Percentiles rank a stretch among this genome's conserved stretches.
phyloP scores from a whole-genome alignment of 1,140 invertebrate genomes.

The Drosophila quadrilineata region DNA sequence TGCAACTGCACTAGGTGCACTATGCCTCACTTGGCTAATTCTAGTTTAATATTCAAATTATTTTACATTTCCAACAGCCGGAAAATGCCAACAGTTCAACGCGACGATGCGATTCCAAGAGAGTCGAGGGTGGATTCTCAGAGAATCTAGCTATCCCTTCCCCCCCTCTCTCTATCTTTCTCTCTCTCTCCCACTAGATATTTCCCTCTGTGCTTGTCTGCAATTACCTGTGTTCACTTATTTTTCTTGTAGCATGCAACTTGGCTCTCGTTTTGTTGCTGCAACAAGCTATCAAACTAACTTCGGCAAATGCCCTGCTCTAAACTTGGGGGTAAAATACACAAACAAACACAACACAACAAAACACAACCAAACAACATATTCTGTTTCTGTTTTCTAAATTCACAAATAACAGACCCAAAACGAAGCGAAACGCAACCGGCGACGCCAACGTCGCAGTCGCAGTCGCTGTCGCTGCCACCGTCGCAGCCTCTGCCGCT shows the following conservation, averaged over 20 bases:
- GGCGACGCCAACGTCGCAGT: constrained; percentile 27
- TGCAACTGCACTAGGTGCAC: constrained; percentile 22
- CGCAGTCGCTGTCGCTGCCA: constrained; percentile 5
- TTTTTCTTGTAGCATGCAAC: constrained; percentile 22
- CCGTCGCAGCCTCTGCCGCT: not conserved
- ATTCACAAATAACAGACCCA: constrained; percentile 41
- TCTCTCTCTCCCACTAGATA: not conserved
- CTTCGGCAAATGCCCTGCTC: too few species aligned
- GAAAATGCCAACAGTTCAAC: constrained; percentile 31
- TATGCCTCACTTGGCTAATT: constrained; percentile 70
- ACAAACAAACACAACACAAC: constrained; percentile 18
- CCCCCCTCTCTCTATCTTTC: not conserved
- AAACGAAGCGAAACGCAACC: constrained; percentile 48
- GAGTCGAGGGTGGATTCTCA: constrained; percentile 7
- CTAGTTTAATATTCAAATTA: constrained; percentile 73
- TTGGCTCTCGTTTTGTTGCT: constrained; percentile 15
- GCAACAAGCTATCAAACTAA: constrained; percentile 22
- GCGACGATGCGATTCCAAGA: too few species aligned
- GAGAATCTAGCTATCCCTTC: not conserved
- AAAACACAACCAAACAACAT: constrained; percentile 20
- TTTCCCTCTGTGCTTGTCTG: too few species aligned
- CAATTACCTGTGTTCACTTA: constrained; percentile 1
- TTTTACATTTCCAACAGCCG: constrained; percentile 29
- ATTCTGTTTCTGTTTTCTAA: constrained; percentile 62
- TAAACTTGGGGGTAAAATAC: too few species aligned